These are phyloP conservation scores for Mallotus villosus DNA, from an alignment of 2,797 vertebrate genomes.

Conservation along the genomic window DNA sequence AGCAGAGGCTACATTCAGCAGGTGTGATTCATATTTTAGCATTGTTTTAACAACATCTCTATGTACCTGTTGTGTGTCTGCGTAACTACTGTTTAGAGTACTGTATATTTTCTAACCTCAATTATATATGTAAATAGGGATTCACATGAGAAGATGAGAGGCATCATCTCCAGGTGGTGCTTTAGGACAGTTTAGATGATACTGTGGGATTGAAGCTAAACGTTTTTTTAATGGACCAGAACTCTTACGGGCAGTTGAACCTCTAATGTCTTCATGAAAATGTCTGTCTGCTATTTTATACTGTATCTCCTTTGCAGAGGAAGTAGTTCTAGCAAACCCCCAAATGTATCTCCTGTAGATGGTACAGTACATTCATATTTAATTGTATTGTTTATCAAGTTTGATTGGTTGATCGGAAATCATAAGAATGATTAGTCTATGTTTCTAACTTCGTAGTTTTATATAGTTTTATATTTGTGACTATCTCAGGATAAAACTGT, in stretches of 20 bases:
- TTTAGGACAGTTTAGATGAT: neutral
- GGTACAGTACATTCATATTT: neutral
- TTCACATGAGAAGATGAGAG: neutral
- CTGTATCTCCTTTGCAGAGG: too few relatives aligned
- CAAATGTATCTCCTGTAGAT: neutral
- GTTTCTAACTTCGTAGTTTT: neutral
- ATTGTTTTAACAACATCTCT: slow-evolving; percentile 29
- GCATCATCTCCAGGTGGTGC: neutral
- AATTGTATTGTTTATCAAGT: neutral
- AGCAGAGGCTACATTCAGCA: slow-evolving; percentile 55
- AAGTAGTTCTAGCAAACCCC: too few relatives aligned
- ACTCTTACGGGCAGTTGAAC: neutral
- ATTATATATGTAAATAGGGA: neutral
- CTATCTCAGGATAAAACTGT: neutral
- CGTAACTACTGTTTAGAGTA: slow-evolving; percentile 35
- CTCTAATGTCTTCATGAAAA: neutral
- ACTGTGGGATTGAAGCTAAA: neutral
- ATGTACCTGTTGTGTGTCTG: slow-evolving; percentile 41
- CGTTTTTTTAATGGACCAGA: neutral
- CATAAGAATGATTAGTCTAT: neutral
- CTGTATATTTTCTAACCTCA: neutral
- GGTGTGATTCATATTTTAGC: slow-evolving; percentile 35
- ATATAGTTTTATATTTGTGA: too few relatives aligned
- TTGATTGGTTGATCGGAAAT: neutral
- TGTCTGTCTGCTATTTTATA: neutral